These are phyloP conservation scores for Lasius fuliginosus DNA, from an alignment of 2,888 invertebrate genomes.

Conservation along the genomic window DNA sequence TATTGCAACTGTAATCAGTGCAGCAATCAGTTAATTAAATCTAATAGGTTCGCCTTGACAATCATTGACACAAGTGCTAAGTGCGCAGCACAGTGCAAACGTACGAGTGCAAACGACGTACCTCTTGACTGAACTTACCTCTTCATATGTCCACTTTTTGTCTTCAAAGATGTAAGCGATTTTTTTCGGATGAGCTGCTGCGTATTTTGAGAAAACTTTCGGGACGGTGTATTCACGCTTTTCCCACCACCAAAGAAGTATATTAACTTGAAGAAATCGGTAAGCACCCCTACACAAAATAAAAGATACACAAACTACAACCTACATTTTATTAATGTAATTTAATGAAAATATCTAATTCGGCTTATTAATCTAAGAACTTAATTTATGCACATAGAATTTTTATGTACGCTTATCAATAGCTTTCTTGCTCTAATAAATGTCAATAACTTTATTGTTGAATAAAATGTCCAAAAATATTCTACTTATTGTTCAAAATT, in stretches of 20 bases:
- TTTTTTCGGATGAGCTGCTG: slow-evolving; percentile 93
- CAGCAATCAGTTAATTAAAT: not conserved
- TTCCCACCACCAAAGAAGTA: slow-evolving; percentile 83
- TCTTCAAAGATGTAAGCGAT: slow-evolving; percentile 94
- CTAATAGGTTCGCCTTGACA: not conserved
- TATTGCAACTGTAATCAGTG: not conserved
- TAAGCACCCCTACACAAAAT: slow-evolving; percentile 78
- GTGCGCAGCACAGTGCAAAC: not conserved
- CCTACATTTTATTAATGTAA: not conserved
- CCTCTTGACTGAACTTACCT: slow-evolving; percentile 87
- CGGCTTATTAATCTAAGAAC: not conserved
- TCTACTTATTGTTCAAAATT: not conserved
- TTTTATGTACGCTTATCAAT: not conserved
- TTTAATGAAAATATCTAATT: not conserved
- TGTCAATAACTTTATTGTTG: not conserved
- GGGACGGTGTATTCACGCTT: slow-evolving; percentile 88
- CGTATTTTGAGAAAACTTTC: slow-evolving; percentile 92
- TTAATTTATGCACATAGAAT: not conserved
- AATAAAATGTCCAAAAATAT: not conserved
- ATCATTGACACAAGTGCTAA: slow-evolving; percentile 16
- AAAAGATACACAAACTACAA: slow-evolving; percentile 58
- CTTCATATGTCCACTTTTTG: slow-evolving; percentile 93
- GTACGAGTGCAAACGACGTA: not conserved
- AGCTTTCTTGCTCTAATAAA: not conserved
- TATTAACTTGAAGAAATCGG: slow-evolving; percentile 81